A percentile compares a stretch with the other conserved stretches of the same genome.
Evolutionary conservation across 2,113 vertebrate genomes (phyloP).

Genomic region (Oreotrochilus melanogaster): DNA sequence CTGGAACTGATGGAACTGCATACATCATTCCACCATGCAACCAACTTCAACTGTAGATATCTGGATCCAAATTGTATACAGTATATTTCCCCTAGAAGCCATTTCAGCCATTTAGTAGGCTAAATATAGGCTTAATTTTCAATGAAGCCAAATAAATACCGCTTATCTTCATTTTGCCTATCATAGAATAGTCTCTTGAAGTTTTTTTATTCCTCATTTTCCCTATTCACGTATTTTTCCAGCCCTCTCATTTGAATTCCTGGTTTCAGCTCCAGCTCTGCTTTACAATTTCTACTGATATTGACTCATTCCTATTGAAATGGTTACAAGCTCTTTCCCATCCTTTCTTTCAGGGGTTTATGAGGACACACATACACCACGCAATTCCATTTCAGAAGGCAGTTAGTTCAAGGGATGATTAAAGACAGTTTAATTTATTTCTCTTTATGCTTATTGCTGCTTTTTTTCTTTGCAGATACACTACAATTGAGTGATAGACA

Average conservation of each 20-base stretch:
- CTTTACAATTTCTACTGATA: not conserved
- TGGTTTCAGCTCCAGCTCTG: not conserved
- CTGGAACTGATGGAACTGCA: not conserved
- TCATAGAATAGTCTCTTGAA: not conserved
- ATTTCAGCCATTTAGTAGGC: not conserved
- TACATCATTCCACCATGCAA: not conserved
- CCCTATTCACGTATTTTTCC: not conserved
- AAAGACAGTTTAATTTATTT: not conserved
- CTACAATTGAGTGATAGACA: not conserved
- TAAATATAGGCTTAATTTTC: constrained; percentile 2
- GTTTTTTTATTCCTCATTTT: not conserved
- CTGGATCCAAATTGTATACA: not conserved
- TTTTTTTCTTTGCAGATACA: not conserved
- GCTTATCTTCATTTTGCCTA: not conserved
- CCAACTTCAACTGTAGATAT: not conserved
- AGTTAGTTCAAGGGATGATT: not conserved
- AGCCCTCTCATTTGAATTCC: not conserved
- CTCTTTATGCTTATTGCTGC: not conserved
- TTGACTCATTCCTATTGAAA: not conserved
- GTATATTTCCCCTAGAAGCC: not conserved
- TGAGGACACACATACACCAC: fast-evolving
- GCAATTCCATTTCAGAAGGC: not conserved
- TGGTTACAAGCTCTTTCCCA: not conserved
- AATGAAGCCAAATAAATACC: not conserved
- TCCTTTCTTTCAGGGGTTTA: not conserved